phyloP scores from a whole-genome alignment of 1,140 invertebrate genomes.

The Drosophila punjabiensis region DNA sequence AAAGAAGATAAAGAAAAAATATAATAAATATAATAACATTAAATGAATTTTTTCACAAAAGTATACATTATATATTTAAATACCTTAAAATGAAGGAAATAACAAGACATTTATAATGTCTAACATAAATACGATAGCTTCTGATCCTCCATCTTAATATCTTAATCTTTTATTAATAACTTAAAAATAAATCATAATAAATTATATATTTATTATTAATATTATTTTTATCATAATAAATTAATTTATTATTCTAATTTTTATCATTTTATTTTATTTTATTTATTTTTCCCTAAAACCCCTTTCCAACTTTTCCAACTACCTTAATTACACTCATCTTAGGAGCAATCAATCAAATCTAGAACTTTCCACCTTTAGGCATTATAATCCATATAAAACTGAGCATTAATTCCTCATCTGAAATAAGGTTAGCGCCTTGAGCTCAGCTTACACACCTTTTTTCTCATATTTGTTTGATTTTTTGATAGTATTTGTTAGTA shows the following conservation, averaged over 20 bases:
- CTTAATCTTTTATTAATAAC: neutral
- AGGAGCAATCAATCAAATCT: conserved; percentile 31
- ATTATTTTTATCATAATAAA: neutral
- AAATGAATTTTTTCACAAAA: too few relatives aligned
- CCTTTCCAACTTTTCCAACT: neutral
- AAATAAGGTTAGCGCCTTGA: conserved; percentile 9
- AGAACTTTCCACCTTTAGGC: conserved; percentile 46
- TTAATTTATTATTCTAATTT: neutral
- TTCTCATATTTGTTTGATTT: conserved; percentile 4
- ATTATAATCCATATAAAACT: conserved; percentile 3
- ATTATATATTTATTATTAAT: neutral
- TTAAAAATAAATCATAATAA: neutral
- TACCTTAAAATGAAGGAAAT: too few relatives aligned
- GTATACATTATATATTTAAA: too few relatives aligned
- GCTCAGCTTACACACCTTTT: conserved; percentile 18
- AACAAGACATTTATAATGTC: too few relatives aligned
- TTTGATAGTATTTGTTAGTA: neutral
- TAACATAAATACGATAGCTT: too few relatives aligned
- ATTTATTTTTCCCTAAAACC: neutral
- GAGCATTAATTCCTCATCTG: conserved; percentile 1
- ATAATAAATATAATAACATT: too few relatives aligned
- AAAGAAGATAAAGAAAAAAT: neutral
- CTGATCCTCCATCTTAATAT: too few relatives aligned
- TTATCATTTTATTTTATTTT: neutral
- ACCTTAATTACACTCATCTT: neutral